Conservation (phyloP, 2,888 invertebrate species). For the Notodonta ziczac region DNA sequence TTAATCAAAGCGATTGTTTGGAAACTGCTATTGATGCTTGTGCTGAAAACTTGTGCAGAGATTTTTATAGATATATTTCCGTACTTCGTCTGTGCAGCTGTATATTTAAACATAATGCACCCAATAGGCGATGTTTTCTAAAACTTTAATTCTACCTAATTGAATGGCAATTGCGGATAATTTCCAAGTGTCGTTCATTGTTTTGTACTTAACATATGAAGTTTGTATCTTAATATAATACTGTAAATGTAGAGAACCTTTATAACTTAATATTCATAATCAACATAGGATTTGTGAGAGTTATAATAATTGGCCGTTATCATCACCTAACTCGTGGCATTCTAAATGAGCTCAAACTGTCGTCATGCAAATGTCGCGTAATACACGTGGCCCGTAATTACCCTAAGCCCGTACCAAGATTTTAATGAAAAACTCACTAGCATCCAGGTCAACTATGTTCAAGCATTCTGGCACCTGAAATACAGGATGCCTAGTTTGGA, state of each 20-base stretch:
- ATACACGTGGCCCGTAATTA: conserved; percentile 1
- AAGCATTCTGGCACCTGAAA: too few species aligned
- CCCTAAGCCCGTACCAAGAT: background rate
- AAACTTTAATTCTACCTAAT: too few species aligned
- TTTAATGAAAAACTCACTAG: background rate
- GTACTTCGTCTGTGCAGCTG: background rate
- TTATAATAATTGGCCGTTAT: conserved; percentile 3
- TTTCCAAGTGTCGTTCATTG: too few species aligned
- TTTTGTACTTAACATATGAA: too few species aligned
- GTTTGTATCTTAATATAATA: too few species aligned
- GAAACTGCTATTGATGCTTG: background rate
- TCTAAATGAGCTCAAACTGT: conserved; percentile 3
- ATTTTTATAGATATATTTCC: background rate
- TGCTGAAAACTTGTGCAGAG: background rate
- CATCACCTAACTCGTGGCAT: background rate
- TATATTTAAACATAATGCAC: too few species aligned
- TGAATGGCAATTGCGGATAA: too few species aligned
- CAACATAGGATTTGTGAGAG: background rate
- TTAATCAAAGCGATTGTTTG: conserved; percentile 41
- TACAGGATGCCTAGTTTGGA: too few species aligned
- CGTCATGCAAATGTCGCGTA: conserved; percentile 3
- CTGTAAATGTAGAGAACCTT: background rate
- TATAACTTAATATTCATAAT: background rate
- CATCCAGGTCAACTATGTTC: too few species aligned
- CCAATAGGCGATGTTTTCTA: too few species aligned